A percentile compares a stretch with the other conserved stretches of the same genome.
Evolutionary conservation across 2,797 vertebrate genomes (phyloP).

Genomic region (Chloroceryle inda): DNA sequence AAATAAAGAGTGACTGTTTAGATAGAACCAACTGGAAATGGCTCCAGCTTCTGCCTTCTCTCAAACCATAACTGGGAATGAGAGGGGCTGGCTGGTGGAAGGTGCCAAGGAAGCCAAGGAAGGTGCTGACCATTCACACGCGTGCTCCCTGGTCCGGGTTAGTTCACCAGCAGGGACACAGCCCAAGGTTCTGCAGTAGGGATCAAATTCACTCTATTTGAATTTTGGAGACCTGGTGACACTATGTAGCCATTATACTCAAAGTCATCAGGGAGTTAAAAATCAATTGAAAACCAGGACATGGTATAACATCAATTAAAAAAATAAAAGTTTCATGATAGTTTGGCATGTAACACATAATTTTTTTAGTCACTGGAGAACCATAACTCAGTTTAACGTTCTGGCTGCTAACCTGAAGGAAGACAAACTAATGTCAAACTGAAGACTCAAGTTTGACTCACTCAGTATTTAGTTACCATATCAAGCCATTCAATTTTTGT

Average conservation of each 20-base stretch:
- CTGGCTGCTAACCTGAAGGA: neutral
- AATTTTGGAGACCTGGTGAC: neutral
- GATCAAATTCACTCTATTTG: neutral
- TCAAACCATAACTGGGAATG: rapidly evolving
- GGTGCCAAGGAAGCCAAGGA: neutral
- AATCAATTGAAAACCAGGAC: neutral
- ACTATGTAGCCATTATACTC: neutral
- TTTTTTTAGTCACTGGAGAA: neutral
- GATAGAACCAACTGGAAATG: neutral
- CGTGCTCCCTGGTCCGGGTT: neutral
- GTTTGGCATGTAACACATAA: neutral
- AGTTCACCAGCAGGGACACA: neutral
- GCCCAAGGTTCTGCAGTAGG: neutral
- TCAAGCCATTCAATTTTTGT: conserved; percentile 9
- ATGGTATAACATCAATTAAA: neutral
- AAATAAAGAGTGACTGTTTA: neutral
- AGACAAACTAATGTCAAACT: neutral
- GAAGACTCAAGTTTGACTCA: neutral
- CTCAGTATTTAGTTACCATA: neutral
- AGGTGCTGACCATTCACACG: rapidly evolving
- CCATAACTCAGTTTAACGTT: neutral
- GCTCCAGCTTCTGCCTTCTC: neutral
- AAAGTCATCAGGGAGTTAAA: neutral
- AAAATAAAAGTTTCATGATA: neutral
- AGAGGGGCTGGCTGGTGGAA: neutral